Evolutionary conservation across 92 coral and sea anemone species (phyloP), one percentile per base, ranked within the genome.

Genomic region (Chrysogorgia sp.): DNA sequence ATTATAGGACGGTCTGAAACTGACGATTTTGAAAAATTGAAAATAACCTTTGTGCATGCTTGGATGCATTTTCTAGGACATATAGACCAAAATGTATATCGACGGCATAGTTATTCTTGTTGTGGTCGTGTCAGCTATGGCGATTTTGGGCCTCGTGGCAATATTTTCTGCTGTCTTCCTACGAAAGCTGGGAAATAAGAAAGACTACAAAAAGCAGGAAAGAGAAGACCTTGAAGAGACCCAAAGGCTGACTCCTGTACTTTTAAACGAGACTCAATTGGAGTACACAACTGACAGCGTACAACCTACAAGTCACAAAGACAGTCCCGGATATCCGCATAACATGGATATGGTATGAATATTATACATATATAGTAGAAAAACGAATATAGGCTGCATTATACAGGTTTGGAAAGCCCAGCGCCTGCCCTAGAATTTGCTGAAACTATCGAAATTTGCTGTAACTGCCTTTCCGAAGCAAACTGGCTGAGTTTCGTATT

Each of bases 101-200:
- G 76, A 69, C 60, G 30, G 41, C 41, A 60, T 69, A 24, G 26
- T 69, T 22, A 69, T 69, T 30, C 2, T 69, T 24, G 24, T 60
- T n/a, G 25, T 69, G 34, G 30, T 69, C 48, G 76, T 45, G 3
- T 24, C 56, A 7, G 45, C 59, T 23, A 22, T 69, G 35, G 76
- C n/a, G 30, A 45, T 69, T 31, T 69, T 69, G 45, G 40, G 45
- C 29, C 76, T 69, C 6, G 76, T 69, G 13, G 76, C 40, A 69
- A 45, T 69, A 37, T 69, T 69, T 25, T 3, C 34, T 14, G 76
- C 60, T 0, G 20, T 69, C 14, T 69, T 69, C 23, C 41, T 45
- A 2, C 76, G 76, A n/a, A n/a, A n/a, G 40, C n/a, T 69, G 60
- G 76, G 76, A 19, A 48, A n/a, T 8, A 69, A 69, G 34, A 45